Evolutionary conservation across 2,113 vertebrate species (phyloP).

Genomic region (Pitta sordida): DNA sequence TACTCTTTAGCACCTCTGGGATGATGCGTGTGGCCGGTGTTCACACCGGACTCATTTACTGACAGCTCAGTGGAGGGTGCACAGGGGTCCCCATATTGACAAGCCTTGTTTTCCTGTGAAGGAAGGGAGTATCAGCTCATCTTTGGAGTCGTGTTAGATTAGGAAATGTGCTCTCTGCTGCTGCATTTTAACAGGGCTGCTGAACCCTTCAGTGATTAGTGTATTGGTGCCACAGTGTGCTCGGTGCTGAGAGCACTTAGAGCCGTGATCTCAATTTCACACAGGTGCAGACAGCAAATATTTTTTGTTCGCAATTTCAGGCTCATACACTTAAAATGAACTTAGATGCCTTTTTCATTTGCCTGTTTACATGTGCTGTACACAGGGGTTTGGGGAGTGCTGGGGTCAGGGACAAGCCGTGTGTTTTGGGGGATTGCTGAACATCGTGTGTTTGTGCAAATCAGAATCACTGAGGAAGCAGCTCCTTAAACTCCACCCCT

Average conservation of each 20-base stretch:
- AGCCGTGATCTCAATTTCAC: not conserved
- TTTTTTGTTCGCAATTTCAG: slow-evolving; percentile 12
- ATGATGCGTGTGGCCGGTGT: fast-evolving
- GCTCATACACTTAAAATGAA: not conserved
- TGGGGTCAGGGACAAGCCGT: not conserved
- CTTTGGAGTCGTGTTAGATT: not conserved
- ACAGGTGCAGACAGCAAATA: slow-evolving; percentile 37
- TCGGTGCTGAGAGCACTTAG: not conserved
- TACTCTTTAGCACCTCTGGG: not conserved
- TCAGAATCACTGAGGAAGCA: not conserved
- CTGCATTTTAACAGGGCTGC: not conserved
- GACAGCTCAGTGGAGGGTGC: not conserved
- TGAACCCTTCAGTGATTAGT: not conserved
- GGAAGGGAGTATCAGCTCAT: not conserved
- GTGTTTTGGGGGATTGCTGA: not conserved
- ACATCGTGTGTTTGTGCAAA: not conserved
- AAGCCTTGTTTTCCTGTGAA: not conserved
- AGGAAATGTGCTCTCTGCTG: not conserved
- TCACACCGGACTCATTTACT: fast-evolving
- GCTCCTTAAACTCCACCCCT: not conserved
- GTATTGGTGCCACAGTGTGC: not conserved
- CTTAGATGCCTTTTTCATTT: not conserved
- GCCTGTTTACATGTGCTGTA: not conserved
- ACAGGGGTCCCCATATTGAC: fast-evolving
- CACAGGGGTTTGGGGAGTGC: not conserved